A percentile compares a stretch with the other conserved stretches of the same genome.
Evolutionary conservation across 2,113 vertebrate genomes (phyloP).

Genomic region (Nycticryphes semicollaris): DNA sequence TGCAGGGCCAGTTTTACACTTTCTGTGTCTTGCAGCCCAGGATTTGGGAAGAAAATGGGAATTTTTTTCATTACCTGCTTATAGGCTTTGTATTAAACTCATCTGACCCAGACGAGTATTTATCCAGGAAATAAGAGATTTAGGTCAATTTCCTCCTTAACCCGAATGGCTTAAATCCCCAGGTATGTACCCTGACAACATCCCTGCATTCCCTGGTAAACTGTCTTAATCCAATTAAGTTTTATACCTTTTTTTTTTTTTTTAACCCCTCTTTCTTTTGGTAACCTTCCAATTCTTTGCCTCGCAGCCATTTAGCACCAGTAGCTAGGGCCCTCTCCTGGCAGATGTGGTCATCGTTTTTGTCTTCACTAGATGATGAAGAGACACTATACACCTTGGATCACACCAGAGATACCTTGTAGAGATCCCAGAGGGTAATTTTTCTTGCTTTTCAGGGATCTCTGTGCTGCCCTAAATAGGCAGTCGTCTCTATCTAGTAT

Average conservation of each 20-base stretch:
- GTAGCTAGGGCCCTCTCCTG: not conserved
- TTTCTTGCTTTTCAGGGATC: not conserved
- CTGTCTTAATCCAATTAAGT: not conserved
- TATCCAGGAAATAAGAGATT: conserved; percentile 45
- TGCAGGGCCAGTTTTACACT: not conserved
- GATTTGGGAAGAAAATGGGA: not conserved
- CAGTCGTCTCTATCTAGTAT: not conserved
- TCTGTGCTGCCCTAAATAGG: not conserved
- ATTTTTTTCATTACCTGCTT: not conserved
- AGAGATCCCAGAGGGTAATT: not conserved
- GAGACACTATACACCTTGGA: not conserved
- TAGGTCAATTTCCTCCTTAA: conserved; percentile 27
- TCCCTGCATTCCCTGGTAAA: not conserved
- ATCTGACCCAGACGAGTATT: conserved; percentile 22
- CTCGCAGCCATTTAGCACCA: not conserved
- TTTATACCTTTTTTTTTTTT: not conserved
- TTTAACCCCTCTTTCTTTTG: not conserved
- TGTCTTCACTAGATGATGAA: not conserved
- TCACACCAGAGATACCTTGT: not conserved
- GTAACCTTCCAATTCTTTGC: not conserved
- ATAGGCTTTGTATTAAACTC: not conserved
- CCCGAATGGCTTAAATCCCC: conserved; percentile 12
- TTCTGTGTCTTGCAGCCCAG: not conserved
- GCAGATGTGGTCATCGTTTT: not conserved
- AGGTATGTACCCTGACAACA: not conserved